Evolutionary conservation across 2,113 vertebrate genomes (phyloP), one percentile per base, ranked within the genome.

Genomic region (Oncorhynchus tshawytscha): DNA sequence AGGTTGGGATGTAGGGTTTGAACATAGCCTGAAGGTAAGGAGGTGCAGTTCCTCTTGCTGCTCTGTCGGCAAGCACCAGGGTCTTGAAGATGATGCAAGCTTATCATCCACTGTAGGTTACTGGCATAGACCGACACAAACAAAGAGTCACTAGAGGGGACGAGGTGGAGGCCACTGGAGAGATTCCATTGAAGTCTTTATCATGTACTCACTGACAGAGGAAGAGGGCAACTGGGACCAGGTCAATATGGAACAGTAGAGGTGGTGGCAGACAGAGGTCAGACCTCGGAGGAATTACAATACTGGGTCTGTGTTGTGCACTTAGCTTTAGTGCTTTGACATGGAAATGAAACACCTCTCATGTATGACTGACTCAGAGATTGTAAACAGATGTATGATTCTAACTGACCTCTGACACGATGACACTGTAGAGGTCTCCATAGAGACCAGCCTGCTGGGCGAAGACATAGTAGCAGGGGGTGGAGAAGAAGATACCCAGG

Each of bases 351-450:
- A 57, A 20, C 5, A 18, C 54, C 54, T 18, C 54, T 57, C 18
- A 57, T 18, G 18, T 57, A 57, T 57, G 54, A 57, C 22, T 64
- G n/a, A 64, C 9, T 48, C 4, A 25, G 9, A 34, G 2, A 3
- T 11, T 45, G 39, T 45, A 11, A 45, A 45, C 39, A 39, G 39
- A 39, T 39, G 7, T 9, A 39, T 57, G 18, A 57, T 18, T n/a
- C 11, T 67, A 54, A 91, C 90, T 84, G 74, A 91, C 92, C 91
- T 93, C 92, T 59, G 92, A 91, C 74, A 95, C 93, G 20, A 97
- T 94, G 78, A 97, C 92, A 11, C 89, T 89, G 71, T 95, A 98
- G 77, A 98, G 95, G 74, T 98, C 96, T 6, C 96, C 96, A 0
- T 89, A 92, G 0, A 96, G 93, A 0, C 95, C 96, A 0, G 95